Percentiles rank a stretch among this genome's conserved stretches.
phyloP scores from a whole-genome alignment of 2,888 invertebrate genomes.

The Parascotia fuliginaria region DNA sequence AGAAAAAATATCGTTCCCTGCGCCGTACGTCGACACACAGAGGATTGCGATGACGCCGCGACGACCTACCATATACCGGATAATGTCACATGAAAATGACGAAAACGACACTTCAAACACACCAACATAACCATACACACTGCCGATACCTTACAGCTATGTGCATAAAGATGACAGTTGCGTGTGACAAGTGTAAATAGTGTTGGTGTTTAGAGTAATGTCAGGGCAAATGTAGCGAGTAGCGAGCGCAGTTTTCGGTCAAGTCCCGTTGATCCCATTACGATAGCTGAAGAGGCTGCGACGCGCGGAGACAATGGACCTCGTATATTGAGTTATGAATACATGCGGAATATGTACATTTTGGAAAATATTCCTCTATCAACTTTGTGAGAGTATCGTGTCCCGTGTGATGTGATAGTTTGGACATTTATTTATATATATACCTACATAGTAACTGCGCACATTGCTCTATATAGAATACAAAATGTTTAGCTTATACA shows the following conservation, averaged over 20 bases:
- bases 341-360: constrained; percentile 6
- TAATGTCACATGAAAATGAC: constrained; percentile 53
- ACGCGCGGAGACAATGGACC: constrained; percentile 34
- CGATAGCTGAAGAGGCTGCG: constrained; percentile 38
- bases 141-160: constrained; percentile 6
- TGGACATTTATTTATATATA: too few species aligned
- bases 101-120: constrained; percentile 43
- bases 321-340: constrained; percentile 13
- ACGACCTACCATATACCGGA: constrained; percentile 48
- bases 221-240: constrained; percentile 54
- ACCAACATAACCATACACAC: constrained; percentile 6
- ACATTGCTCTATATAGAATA: too few species aligned
- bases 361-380: constrained; percentile 1
- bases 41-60: constrained; percentile 49
- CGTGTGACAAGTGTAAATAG: constrained; percentile 7
- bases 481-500: too few species aligned
- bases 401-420: background rate
- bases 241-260: constrained; percentile 53
- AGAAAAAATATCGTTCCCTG: constrained; percentile 48
- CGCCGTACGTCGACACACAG: constrained; percentile 44
- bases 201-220: constrained; percentile 37
- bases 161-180: constrained; percentile 26
- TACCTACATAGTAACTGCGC: too few species aligned
- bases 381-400: background rate
- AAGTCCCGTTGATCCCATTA: constrained; percentile 55